Evolutionary conservation across 2,113 vertebrate genomes (phyloP).

Genomic region (Psilopogon haemacephalus): DNA sequence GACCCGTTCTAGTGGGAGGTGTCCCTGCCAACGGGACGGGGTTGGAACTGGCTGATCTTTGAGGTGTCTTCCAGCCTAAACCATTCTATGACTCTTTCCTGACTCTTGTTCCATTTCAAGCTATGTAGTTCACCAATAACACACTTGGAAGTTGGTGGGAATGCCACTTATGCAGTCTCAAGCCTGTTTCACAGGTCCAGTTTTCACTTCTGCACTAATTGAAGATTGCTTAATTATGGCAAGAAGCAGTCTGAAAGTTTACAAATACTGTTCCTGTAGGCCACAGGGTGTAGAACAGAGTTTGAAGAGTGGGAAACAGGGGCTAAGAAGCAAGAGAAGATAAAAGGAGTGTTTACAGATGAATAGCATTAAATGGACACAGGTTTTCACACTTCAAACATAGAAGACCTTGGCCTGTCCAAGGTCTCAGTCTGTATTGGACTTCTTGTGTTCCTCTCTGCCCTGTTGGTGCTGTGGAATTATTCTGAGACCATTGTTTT

Average conservation of each 20-base stretch:
- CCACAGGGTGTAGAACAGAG: fast-evolving
- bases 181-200: not conserved
- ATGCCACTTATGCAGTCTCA: not conserved
- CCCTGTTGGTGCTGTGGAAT: not conserved
- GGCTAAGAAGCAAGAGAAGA: not conserved
- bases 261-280: not conserved
- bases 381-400: not conserved
- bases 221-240: not conserved
- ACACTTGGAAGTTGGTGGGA: not conserved
- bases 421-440: fast-evolving
- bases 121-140: not conserved
- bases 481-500: not conserved
- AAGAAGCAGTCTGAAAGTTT: not conserved
- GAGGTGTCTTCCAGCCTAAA: too few relatives aligned
- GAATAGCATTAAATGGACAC: too few relatives aligned
- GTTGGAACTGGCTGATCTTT: too few relatives aligned
- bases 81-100: not conserved
- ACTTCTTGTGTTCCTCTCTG: not conserved
- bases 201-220: fast-evolving
- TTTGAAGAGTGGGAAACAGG: fast-evolving
- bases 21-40: too few relatives aligned
- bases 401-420: not conserved
- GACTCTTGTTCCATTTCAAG: not conserved
- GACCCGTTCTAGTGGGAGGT: too few relatives aligned
- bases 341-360: not conserved